Evolutionary conservation across 2,113 vertebrate species (phyloP).

Genomic region (Corythaeola cristata): DNA sequence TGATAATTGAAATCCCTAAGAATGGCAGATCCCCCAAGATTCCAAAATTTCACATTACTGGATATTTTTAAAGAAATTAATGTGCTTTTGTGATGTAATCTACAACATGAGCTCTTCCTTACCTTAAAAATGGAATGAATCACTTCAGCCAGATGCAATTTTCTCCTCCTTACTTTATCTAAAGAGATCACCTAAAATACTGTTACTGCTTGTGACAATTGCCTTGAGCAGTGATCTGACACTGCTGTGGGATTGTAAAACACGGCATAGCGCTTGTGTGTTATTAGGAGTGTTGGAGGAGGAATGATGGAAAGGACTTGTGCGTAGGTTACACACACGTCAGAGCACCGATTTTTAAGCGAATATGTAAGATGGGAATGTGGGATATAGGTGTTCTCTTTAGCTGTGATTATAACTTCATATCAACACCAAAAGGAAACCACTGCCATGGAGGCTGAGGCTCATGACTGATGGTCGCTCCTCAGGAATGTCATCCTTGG

Average conservation of each 20-base stretch:
- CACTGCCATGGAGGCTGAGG: not conserved
- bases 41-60: not conserved
- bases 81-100: not conserved
- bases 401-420: not conserved
- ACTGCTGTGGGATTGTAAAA: not conserved
- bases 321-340: not conserved
- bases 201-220: not conserved
- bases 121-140: not conserved
- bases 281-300: not conserved
- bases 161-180: not conserved
- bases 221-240: not conserved
- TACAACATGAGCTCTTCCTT: not conserved
- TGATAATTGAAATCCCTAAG: not conserved
- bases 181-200: not conserved
- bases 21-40: not conserved
- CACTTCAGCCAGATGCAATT: not conserved
- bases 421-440: not conserved
- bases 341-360: not conserved
- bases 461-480: not conserved
- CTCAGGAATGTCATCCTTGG: not conserved
- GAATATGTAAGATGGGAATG: not conserved
- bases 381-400: not conserved
- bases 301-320: not conserved
- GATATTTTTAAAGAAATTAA: not conserved
- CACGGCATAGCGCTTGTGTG: rapidly evolving